Base-by-base conservation (phyloP, 1,140 invertebrate genomes). In the Pemphigus obesinymphae region DNA sequence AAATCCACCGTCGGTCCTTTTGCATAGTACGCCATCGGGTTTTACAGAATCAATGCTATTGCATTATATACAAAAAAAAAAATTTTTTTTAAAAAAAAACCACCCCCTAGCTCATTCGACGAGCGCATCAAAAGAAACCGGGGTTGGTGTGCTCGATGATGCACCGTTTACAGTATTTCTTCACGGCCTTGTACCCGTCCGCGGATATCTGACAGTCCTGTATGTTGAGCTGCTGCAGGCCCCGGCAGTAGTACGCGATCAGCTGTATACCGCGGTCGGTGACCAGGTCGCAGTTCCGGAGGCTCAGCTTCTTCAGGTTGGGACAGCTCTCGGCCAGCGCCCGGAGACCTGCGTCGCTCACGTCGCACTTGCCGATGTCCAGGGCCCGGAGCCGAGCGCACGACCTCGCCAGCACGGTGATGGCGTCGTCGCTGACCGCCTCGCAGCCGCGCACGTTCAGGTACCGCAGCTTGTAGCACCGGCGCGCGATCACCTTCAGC, bases 71-170 rank as follows among this genome's bases (percentile, higher is more conserved):
- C n/a, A n/a, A n/a, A n/a, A n/a, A n/a, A n/a, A n/a, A n/a, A n/a
- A n/a, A n/a, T n/a, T n/a, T n/a, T n/a, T n/a, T n/a, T n/a, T n/a
- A n/a, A n/a, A n/a, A n/a, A n/a, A n/a, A n/a, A 40, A 40, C 37
- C 37, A 8, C 8, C 37, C 37, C 37, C 37, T 40, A 5, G 37
- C 37, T 40, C 10, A 7, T 11, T 31, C 72, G 26, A n/a, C 5
- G 29, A 17, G 31, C 20, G n/a, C n/a, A n/a, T 84, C 85, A 95
- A 87, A 92, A 96, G 87, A 97, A 96, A 34, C 94, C 95, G 63
- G 95, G 95, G 88, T 97, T 97, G 0, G 95, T 97, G 85, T 97
- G 95, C 87, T 97, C 95, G 84, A 97, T 97, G 78, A 97, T 93
- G 87, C 95, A 97, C 84, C 93, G 88, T 85, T 95, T 93, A 86